These are phyloP conservation scores for Pontoporia blainvillei DNA, from an alignment of 2,113 vertebrate genomes.

Conservation along the genomic window DNA sequence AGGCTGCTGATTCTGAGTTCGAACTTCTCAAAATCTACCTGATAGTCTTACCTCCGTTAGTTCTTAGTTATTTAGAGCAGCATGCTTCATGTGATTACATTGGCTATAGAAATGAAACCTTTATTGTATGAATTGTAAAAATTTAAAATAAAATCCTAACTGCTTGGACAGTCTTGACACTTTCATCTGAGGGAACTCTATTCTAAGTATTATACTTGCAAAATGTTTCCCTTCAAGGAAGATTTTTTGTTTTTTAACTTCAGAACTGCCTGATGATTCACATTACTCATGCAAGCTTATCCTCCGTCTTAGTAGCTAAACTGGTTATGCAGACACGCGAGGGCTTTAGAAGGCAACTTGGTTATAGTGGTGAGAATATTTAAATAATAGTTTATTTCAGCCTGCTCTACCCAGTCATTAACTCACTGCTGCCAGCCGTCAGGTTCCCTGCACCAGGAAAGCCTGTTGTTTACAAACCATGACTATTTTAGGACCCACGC, in stretches of 20 bases:
- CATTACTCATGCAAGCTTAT: background rate
- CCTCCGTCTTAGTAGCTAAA: background rate
- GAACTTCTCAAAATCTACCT: background rate
- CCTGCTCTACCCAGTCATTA: constrained; percentile 36
- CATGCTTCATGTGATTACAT: background rate
- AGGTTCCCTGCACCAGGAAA: background rate
- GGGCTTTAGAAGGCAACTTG: background rate
- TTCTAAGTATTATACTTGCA: constrained; percentile 17
- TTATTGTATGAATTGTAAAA: background rate
- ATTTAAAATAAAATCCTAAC: background rate
- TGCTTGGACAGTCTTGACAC: background rate
- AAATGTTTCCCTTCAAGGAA: constrained; percentile 16
- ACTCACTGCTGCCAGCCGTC: background rate
- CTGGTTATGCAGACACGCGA: constrained; percentile 1
- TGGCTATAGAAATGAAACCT: background rate
- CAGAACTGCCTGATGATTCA: background rate
- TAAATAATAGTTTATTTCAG: constrained; percentile 49
- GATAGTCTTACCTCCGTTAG: background rate
- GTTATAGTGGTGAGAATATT: constrained; percentile 30
- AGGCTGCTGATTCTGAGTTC: background rate
- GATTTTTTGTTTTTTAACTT: background rate
- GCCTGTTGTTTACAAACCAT: constrained; percentile 8
- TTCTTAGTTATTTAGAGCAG: background rate
- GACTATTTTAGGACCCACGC: background rate
- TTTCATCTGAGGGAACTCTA: background rate